phyloP scores from a whole-genome alignment of 1,140 invertebrate species.

The Dendrolimus kikuchii region DNA sequence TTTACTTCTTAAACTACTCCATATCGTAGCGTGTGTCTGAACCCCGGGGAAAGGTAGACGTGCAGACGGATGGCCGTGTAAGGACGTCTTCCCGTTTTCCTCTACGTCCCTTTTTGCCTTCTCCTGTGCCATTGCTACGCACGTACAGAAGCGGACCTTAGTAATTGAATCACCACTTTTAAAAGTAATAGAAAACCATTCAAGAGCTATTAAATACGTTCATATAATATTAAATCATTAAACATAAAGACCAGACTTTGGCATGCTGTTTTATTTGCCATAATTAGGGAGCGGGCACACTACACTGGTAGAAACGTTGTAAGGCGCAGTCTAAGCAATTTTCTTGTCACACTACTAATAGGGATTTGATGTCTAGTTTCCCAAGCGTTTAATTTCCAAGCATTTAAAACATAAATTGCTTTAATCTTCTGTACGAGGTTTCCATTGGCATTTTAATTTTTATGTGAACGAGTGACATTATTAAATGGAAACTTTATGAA shows the following conservation, averaged over 20 bases:
- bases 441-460: conserved; percentile 1
- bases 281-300: conserved; percentile 1
- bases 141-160: no score
- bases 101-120: no score
- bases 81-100: no score
- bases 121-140: no score
- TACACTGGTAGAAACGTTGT: conserved; percentile 7
- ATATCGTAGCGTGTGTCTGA: no score
- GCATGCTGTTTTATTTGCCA: conserved; percentile 4
- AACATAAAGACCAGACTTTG: conserved; percentile 4
- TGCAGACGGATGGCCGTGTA: no score
- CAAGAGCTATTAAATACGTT: background rate
- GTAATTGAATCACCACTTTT: no score
- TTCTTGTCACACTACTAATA: conserved; percentile 19
- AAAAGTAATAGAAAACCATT: background rate
- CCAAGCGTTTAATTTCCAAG: conserved; percentile 5
- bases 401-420: background rate
- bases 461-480: background rate
- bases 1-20: no score
- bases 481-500: no score
- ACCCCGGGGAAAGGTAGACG: no score
- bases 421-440: background rate
- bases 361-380: conserved; percentile 18
- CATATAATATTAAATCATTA: conserved; percentile 5
- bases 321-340: conserved; percentile 13